phyloP scores from a whole-genome alignment of 2,888 invertebrate species.

The Mamestra brassicae region DNA sequence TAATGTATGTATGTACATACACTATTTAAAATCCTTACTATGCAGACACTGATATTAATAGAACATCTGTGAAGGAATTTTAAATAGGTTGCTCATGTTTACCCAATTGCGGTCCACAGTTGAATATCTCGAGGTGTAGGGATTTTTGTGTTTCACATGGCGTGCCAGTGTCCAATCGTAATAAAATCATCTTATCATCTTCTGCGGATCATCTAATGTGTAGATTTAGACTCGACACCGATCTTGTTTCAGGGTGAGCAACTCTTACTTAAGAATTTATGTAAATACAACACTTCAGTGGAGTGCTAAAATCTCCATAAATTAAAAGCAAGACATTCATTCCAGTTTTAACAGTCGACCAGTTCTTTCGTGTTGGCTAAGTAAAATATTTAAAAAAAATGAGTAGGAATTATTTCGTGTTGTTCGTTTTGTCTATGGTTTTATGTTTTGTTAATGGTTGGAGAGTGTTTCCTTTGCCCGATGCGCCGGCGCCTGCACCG shows the following conservation, averaged over 20 bases:
- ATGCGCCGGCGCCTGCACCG: slow-evolving; percentile 53
- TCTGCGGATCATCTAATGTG: slow-evolving; percentile 16
- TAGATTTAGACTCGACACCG: slow-evolving; percentile 28
- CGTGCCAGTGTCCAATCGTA: neutral
- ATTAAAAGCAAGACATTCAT: slow-evolving; percentile 62
- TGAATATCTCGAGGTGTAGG: neutral
- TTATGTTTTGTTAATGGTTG: slow-evolving; percentile 64
- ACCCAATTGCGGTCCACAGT: neutral
- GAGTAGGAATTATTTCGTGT: slow-evolving; percentile 44
- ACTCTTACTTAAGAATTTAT: slow-evolving; percentile 72
- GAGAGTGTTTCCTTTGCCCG: slow-evolving; percentile 73
- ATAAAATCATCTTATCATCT: slow-evolving; percentile 38
- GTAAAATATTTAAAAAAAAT: slow-evolving; percentile 54
- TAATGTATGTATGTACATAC: neutral
- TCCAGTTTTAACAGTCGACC: slow-evolving; percentile 57
- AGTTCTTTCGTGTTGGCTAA: slow-evolving; percentile 52
- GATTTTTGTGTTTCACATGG: neutral
- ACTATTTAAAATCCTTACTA: slow-evolving; percentile 4
- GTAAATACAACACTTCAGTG: slow-evolving; percentile 71
- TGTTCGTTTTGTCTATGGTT: slow-evolving; percentile 51
- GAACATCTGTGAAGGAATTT: slow-evolving; percentile 4
- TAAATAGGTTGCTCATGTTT: slow-evolving; percentile 8
- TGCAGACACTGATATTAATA: neutral
- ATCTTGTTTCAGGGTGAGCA: slow-evolving; percentile 77
- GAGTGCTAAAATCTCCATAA: slow-evolving; percentile 61